phyloP scores from a whole-genome alignment of 53 echinoderm and acorn worm genomes.

The Paelopatides confundens region DNA sequence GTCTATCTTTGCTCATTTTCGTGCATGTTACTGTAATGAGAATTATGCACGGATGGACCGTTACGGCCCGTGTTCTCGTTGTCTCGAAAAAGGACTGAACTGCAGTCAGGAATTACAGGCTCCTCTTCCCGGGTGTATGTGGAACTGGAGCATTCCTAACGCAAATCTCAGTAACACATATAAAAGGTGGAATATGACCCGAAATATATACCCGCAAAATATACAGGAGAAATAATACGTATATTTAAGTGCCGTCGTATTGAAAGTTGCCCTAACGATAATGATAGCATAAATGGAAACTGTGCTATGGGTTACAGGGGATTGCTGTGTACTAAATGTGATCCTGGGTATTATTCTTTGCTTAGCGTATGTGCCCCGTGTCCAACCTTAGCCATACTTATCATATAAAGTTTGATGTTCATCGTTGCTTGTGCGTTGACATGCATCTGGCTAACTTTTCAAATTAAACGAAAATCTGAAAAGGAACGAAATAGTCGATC shows the following conservation, averaged over 20 bases:
- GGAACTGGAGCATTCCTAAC: not conserved
- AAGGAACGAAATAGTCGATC: not conserved
- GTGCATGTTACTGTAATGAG: conserved; percentile 1
- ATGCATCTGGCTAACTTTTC: not conserved
- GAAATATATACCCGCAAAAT: not conserved
- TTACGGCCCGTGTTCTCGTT: not conserved
- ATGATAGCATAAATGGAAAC: not conserved
- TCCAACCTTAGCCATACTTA: not conserved
- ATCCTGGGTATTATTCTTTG: not conserved
- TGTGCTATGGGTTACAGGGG: conserved; percentile 8
- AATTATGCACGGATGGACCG: conserved; percentile 4
- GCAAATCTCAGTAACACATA: not conserved
- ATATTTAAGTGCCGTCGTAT: not conserved
- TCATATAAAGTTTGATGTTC: not conserved
- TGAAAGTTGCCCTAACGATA: conserved; percentile 1
- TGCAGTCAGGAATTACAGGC: not conserved
- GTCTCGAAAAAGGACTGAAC: not conserved
- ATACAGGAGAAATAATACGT: not conserved
- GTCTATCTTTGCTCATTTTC: not conserved
- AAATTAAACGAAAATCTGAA: not conserved
- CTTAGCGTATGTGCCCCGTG: not conserved
- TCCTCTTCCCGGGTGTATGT: not conserved
- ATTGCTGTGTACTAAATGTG: conserved; percentile 33
- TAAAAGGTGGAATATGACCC: too few relatives aligned
- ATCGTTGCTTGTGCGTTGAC: not conserved